Evolutionary conservation across 1,140 invertebrate genomes (phyloP).

Genomic region (Laupala kohalensis): DNA sequence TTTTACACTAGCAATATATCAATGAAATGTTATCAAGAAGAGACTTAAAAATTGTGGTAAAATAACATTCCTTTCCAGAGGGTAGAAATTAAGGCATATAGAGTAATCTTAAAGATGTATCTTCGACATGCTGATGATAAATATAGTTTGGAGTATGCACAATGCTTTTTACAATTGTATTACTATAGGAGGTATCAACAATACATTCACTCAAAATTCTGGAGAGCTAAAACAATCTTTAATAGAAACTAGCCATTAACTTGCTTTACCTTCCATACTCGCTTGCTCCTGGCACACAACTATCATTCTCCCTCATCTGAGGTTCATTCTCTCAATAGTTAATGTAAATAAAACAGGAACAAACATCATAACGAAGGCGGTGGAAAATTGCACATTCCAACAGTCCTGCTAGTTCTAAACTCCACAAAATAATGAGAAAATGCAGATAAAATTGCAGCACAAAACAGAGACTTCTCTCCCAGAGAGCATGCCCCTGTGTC

Average conservation of each 20-base stretch:
- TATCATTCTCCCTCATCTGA: too few relatives aligned
- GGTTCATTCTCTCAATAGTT: not conserved
- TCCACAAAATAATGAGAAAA: not conserved
- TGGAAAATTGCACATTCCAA: not conserved
- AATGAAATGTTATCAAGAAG: too few relatives aligned
- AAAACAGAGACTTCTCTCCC: not conserved
- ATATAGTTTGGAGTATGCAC: not conserved
- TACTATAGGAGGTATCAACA: not conserved
- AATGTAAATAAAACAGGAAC: not conserved
- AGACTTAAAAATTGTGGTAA: too few relatives aligned
- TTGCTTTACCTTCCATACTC: not conserved
- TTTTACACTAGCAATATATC: too few relatives aligned
- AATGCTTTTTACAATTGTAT: not conserved
- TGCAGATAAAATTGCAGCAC: not conserved
- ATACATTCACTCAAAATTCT: not conserved
- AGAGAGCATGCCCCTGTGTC: not conserved
- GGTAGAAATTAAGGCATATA: not conserved
- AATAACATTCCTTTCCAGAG: not conserved
- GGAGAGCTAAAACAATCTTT: not conserved
- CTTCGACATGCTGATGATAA: not conserved
- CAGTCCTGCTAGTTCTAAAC: not conserved
- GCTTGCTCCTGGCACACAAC: too few relatives aligned
- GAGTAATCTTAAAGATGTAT: not conserved
- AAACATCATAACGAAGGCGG: not conserved
- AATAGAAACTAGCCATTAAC: not conserved